Percentiles rank a stretch among this genome's conserved stretches.
Evolutionary conservation across 1,140 invertebrate genomes (phyloP).

Genomic region (Drosophila tsacasi): DNA sequence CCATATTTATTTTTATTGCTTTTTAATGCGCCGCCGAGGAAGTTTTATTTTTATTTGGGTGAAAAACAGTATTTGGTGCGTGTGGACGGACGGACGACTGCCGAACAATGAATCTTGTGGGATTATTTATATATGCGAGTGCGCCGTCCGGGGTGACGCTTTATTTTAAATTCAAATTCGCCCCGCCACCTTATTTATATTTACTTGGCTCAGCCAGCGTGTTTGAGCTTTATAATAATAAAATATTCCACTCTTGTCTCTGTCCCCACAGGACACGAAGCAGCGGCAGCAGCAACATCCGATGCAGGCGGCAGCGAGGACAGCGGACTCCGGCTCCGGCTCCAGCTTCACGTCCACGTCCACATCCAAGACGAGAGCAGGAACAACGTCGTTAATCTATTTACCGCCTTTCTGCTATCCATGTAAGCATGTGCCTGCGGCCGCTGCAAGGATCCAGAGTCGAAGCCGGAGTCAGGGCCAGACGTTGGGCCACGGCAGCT

Average conservation of each 20-base stretch:
- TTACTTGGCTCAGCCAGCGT: conserved; percentile 58
- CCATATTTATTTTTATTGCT: conserved; percentile 83
- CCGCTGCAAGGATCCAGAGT: conserved; percentile 27
- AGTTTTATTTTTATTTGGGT: conserved; percentile 68
- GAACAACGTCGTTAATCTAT: conserved; percentile 84
- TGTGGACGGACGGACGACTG: conserved; percentile 37
- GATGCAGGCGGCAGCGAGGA: conserved; percentile 54
- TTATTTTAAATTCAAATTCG: conserved; percentile 81
- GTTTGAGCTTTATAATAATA: conserved; percentile 69
- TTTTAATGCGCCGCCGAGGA: conserved; percentile 80
- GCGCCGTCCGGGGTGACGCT: conserved; percentile 50
- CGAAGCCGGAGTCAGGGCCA: conserved; percentile 17
- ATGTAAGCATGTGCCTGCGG: conserved; percentile 81
- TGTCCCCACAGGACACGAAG: conserved; percentile 58
- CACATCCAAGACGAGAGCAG: conserved; percentile 73
- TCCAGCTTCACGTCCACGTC: conserved; percentile 21
- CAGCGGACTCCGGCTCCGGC: conserved; percentile 32
- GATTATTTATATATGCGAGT: conserved; percentile 70
- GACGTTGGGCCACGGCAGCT: conserved; percentile 42
- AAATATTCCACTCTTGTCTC: conserved; percentile 80
- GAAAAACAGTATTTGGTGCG: conserved; percentile 66
- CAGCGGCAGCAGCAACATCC: conserved; percentile 37
- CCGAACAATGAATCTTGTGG: conserved; percentile 79
- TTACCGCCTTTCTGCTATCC: conserved; percentile 84
- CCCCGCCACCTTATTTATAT: conserved; percentile 75